Base-by-base conservation (phyloP, 2,888 invertebrate species). In the Aphelenchoides bicaudatus region DNA sequence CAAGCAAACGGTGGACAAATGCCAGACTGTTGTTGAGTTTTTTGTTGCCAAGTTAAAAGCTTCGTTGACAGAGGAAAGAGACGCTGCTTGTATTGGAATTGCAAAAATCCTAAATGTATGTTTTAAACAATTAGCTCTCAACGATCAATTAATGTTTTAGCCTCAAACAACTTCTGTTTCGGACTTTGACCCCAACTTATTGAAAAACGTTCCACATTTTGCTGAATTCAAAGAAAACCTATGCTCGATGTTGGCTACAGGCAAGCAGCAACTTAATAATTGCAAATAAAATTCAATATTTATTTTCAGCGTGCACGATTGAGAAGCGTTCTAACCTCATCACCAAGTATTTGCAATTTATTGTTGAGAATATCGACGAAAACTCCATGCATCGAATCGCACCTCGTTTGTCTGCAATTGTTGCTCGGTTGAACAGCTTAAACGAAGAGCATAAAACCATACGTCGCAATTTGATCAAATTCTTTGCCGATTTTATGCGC, bases 401-500 rank as follows among this genome's bases (percentile, higher is more conserved):
- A n/a, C 31, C 59, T 16, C 58, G 56, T 13, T 38, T 56, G 2
- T 31, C 55, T 19, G 57, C 61, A 13, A 21, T 59, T 16, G 56
- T 59, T 8, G 56, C 57, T 10, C n/a, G 59, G 4, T n/a, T 31
- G n/a, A 31, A 59, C 34, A 16, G 19, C 1, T 1, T 30, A 16
- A 29, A 19, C 25, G 56, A 59, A 31, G 56, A 62, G 10, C 62
- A 58, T 4, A 28, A 37, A 13, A 38, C n/a, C 28, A 39, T 59
- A 38, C 29, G 62, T n/a, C 16, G 25, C n/a, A n/a, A 13, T 27
- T 31, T 59, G 2, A 50, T 57, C 3, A 10, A 19, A 8, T 59
- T 59, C 54, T 59, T 43, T 27, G 61, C 60, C 4, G 27, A 28
- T 38, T 63, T 29, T 31, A 63, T 59, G 28, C 25, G 39, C 19